A percentile compares a stretch with the other conserved stretches of the same genome.
Evolutionary conservation across 2,797 vertebrate genomes (phyloP).

Genomic region (Thaleichthys pacificus): DNA sequence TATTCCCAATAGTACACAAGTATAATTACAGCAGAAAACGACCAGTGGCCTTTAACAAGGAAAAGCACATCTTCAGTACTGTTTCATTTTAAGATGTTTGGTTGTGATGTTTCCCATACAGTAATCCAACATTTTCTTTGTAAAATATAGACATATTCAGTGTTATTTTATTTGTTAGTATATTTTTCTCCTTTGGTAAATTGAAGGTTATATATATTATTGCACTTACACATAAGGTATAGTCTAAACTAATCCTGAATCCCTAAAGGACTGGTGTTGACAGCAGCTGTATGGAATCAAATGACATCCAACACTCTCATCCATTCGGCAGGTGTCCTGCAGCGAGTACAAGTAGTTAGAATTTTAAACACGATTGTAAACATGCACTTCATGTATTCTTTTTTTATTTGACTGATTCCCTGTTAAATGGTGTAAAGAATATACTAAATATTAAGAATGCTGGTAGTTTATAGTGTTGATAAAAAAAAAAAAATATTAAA

Average conservation of each 20-base stretch:
- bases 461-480: background rate
- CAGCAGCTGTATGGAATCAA: too few species aligned
- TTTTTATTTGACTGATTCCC: background rate
- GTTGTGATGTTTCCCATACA: background rate
- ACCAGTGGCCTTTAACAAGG: conserved; percentile 35
- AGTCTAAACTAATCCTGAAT: too few species aligned
- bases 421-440: background rate
- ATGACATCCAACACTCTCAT: background rate
- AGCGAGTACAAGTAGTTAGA: too few species aligned
- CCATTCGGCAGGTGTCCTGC: too few species aligned
- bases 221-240: too few species aligned
- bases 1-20: background rate
- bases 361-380: background rate
- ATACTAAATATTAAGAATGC: background rate
- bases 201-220: too few species aligned
- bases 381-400: background rate
- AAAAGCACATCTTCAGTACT: conserved; percentile 4
- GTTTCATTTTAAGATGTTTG: background rate
- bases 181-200: background rate
- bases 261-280: background rate
- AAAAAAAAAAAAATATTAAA: background rate
- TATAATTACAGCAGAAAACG: background rate
- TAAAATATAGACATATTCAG: background rate
- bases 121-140: background rate
- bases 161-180: background rate